Conservation (phyloP, 2,888 invertebrate species). For the Zaprionus bogoriensis region DNA sequence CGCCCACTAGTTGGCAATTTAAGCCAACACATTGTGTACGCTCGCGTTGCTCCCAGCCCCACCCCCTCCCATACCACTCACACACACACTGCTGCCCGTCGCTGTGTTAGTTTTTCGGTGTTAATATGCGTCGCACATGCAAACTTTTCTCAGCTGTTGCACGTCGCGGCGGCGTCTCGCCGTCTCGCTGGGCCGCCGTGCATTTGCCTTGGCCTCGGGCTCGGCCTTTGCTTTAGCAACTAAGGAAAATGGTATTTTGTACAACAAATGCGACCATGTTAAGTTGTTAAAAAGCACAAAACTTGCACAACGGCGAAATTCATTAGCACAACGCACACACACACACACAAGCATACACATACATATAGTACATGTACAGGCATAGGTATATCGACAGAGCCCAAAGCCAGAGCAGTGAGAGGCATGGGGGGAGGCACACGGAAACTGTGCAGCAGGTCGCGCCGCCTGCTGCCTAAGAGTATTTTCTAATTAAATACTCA, state of each 20-base stretch:
- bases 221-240: conserved; percentile 41
- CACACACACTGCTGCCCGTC: conserved; percentile 10
- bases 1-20: conserved; percentile 39
- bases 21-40: conserved; percentile 70
- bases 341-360: background rate
- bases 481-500: conserved; percentile 80
- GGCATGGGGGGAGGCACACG: background rate
- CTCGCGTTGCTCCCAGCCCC: no score
- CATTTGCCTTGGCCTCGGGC: background rate
- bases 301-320: conserved; percentile 55
- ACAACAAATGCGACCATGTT: conserved; percentile 66
- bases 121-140: conserved; percentile 74
- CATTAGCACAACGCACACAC: conserved; percentile 55
- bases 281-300: conserved; percentile 72
- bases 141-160: conserved; percentile 68
- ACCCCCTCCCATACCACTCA: background rate
- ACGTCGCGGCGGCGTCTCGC: conserved; percentile 13
- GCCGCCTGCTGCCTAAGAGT: conserved; percentile 42
- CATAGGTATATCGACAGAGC: conserved; percentile 39
- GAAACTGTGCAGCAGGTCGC: conserved; percentile 38
- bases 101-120: conserved; percentile 64
- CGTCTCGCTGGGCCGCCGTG: background rate
- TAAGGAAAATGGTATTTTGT: conserved; percentile 76
- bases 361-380: background rate
- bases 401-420: background rate